Conservation (phyloP, 2,888 invertebrate species). For the Andrena dorsata region DNA sequence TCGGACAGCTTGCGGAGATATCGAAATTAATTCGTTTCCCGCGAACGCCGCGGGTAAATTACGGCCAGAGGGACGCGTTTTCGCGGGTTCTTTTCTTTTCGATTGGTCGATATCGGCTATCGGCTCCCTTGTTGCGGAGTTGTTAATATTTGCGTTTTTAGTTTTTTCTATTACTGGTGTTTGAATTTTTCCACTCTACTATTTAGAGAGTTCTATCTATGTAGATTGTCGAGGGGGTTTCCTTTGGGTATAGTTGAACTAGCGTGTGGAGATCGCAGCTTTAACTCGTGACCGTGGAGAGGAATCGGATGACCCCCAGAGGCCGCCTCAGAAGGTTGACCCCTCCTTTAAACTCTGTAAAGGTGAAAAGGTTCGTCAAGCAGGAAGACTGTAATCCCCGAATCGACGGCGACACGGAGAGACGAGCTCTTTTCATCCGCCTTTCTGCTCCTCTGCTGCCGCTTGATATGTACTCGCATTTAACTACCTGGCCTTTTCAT, state of each 20-base stretch:
- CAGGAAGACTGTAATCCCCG: slow-evolving; percentile 54
- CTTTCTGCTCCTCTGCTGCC: slow-evolving; percentile 41
- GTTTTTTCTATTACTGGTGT: background rate
- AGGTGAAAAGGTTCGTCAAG: slow-evolving; percentile 61
- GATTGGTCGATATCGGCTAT: slow-evolving; percentile 2
- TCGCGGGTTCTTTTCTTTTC: background rate
- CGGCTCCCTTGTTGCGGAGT: background rate
- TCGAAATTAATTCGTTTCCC: slow-evolving; percentile 46
- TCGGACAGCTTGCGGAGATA: slow-evolving; percentile 45
- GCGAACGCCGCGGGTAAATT: background rate
- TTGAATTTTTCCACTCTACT: background rate
- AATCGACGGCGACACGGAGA: slow-evolving; percentile 59
- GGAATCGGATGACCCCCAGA: slow-evolving; percentile 62
- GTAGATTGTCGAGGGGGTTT: background rate
- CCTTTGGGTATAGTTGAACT: background rate
- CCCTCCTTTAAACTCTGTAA: slow-evolving; percentile 62
- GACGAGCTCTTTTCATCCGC: slow-evolving; percentile 52
- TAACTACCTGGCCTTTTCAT: slow-evolving; percentile 57
- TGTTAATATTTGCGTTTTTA: slow-evolving; percentile 18
- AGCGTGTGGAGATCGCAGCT: slow-evolving; percentile 32
- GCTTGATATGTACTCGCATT: slow-evolving; percentile 57
- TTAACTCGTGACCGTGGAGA: slow-evolving; percentile 49
- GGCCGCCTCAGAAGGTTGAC: slow-evolving; percentile 48
- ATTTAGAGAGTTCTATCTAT: background rate
- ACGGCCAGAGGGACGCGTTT: background rate